Base-by-base conservation (phyloP, 2,113 vertebrate species). In the Serinus canaria region DNA sequence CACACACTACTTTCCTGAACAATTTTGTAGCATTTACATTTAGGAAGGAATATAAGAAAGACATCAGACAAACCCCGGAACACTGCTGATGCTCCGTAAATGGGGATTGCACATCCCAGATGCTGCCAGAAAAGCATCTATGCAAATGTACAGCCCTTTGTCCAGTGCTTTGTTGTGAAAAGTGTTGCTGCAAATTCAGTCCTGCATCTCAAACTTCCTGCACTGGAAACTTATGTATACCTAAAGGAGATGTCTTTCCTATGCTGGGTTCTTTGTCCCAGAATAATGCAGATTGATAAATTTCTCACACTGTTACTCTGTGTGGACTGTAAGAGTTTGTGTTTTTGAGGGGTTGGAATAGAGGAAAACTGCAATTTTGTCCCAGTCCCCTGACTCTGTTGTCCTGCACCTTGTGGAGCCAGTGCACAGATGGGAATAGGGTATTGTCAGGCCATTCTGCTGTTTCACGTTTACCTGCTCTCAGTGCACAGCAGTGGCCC, bases 51-150 rank as follows among this genome's bases (percentile, higher is more conserved):
- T 35, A 46, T 7, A 39, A 89, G 67, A 90, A n/a, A 74, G 76
- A 64, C 19, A 13, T 67, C 0, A 0, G 75, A 58, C 50, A 85
- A 83, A 62, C 63, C 52, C 37, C 59, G 39, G 6, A 86, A 50
- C 10, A 28, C 41, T 88, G 63, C 83, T 85, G 72, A 74, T 86
- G 68, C 44, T 79, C 58, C 1, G 0, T 35, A 83, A 88, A 52
- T 39, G 63, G 50, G 78, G 33, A 83, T 39, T 87, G 67, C 30
- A 17, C 5, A 0, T 87, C 59, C 46, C 67, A 76, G 84, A 91
- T 94, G 78, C 93, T 86, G 72, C 89, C 90, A 77, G 41, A 85
- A 88, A 93, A 74, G 85, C 87, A 74, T 91, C 91, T 95, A 35
- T 95, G 94, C 91, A 92, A 91, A 91, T 79, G 21, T 73, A 47